These are phyloP conservation scores for Ceratina australensis DNA, from an alignment of 1,140 invertebrate genomes.

Conservation along the genomic window DNA sequence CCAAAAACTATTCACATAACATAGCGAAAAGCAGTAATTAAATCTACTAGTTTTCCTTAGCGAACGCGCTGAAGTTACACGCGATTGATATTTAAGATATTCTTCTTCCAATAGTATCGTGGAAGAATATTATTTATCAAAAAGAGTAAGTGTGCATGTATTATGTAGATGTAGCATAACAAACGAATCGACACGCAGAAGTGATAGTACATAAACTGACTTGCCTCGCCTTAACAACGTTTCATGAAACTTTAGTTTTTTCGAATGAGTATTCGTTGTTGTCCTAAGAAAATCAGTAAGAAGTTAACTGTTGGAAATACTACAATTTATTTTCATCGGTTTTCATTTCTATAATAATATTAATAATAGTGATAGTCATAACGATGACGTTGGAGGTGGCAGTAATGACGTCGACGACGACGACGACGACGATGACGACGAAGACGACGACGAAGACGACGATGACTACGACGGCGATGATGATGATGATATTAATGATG, in stretches of 20 bases:
- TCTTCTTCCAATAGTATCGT: not conserved
- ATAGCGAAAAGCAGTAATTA: not conserved
- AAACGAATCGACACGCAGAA: constrained; percentile 63
- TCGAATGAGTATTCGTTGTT: constrained; percentile 24
- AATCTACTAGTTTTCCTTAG: not conserved
- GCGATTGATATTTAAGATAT: not conserved
- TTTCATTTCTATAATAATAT: constrained; percentile 57
- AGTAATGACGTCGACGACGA: not conserved
- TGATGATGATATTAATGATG: not conserved
- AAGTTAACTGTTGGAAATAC: constrained; percentile 63
- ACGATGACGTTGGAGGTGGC: constrained; percentile 30
- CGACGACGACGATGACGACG: not conserved
- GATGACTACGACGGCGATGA: not conserved
- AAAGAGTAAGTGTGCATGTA: constrained; percentile 48
- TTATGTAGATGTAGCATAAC: constrained; percentile 29
- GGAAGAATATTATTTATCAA: constrained; percentile 28
- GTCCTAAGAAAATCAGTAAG: constrained; percentile 62
- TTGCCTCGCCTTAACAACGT: constrained; percentile 38
- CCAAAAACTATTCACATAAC: not conserved
- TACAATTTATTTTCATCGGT: constrained; percentile 67
- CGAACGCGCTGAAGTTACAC: not conserved
- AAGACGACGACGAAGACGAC: not conserved
- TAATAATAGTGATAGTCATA: constrained; percentile 51
- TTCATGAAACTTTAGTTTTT: constrained; percentile 6
- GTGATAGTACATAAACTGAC: constrained; percentile 70